Base-by-base conservation (phyloP, 2,888 invertebrate genomes). In the Limnephilus lunatus region DNA sequence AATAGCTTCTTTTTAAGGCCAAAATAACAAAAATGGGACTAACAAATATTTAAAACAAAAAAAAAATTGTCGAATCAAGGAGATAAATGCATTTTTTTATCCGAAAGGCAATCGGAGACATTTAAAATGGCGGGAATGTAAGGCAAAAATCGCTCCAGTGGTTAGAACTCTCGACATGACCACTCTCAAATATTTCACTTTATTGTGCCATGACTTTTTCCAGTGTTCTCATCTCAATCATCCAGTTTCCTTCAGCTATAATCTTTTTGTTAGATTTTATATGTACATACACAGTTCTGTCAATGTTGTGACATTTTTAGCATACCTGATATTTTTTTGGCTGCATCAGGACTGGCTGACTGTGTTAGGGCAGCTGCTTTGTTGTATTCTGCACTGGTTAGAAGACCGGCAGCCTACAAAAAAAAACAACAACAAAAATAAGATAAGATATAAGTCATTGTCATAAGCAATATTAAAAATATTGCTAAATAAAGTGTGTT, bases 311-410 rank as follows among this genome's bases (percentile, higher is more conserved):
- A 0, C 25, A n/a, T 25, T 48, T n/a, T 14, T 30, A n/a, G 4
- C n/a, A 12, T 91, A 93, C 92, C 93, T 89, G 92, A 93, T 91
- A 93, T 93, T 85, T 94, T 92, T 95, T 98, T 98, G 94, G 98
- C 98, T 80, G 98, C 98, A 94, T 98, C 98, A 30, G 98, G 98
- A 94, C 98, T 98, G 85, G 98, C 98, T 5, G 98, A 98, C 94
- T 98, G 98, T 81, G 98, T 98, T 91, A 98, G 96, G 0, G 98
- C 97, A 83, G 97, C 97, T 93, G 98, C 98, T 95, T 98, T 98
- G 95, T 98, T 97, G 95, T 98, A 98, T 95, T 98, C 98, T 2
- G 97, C 96, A 92, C 98, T 97, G 90, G 97, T 97, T 92, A 98
- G 98, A 90, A 99, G 96, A 32, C 99, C 99, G 32, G 98, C 98